Conservation (phyloP, 1,140 invertebrate genomes). For the Tribolium castaneum region DNA sequence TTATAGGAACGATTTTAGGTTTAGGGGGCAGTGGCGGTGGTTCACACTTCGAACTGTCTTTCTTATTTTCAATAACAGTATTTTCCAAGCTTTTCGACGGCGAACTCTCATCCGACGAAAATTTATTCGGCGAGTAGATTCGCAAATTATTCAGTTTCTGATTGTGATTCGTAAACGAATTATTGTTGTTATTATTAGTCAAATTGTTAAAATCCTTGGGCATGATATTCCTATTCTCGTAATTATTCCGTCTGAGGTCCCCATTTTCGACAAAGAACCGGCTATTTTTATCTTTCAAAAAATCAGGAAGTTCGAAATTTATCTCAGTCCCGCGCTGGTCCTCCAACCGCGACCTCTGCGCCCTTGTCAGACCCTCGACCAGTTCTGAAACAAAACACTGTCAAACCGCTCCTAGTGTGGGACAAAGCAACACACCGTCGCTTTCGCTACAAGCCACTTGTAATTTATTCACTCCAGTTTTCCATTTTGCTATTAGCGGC, state of each 20-base stretch:
- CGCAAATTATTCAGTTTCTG: conserved; percentile 17
- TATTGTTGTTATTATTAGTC: conserved; percentile 33
- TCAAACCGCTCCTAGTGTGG: too few relatives aligned
- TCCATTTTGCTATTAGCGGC: conserved; percentile 77
- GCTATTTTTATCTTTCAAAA: conserved; percentile 72
- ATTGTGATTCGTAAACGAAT: conserved; percentile 1
- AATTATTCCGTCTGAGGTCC: neutral
- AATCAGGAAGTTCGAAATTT: conserved; percentile 83
- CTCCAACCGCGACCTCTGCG: conserved; percentile 79
- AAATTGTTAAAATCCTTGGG: conserved; percentile 14
- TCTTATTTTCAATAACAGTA: conserved; percentile 54
- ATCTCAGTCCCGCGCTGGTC: conserved; percentile 86
- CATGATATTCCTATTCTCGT: conserved; percentile 51
- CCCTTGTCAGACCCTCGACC: conserved; percentile 81
- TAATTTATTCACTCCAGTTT: conserved; percentile 76
- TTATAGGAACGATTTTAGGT: conserved; percentile 70
- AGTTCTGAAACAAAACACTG: conserved; percentile 57
- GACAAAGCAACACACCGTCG: conserved; percentile 67
- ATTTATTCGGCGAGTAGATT: conserved; percentile 28
- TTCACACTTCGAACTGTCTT: conserved; percentile 47
- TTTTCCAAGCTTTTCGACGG: conserved; percentile 56
- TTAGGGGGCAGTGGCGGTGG: conserved; percentile 71
- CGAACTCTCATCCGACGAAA: conserved; percentile 45
- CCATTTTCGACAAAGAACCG: conserved; percentile 4
- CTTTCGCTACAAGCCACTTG: conserved; percentile 74